phyloP scores from a whole-genome alignment of 2,888 invertebrate species.

The Pseudoips prasinana region DNA sequence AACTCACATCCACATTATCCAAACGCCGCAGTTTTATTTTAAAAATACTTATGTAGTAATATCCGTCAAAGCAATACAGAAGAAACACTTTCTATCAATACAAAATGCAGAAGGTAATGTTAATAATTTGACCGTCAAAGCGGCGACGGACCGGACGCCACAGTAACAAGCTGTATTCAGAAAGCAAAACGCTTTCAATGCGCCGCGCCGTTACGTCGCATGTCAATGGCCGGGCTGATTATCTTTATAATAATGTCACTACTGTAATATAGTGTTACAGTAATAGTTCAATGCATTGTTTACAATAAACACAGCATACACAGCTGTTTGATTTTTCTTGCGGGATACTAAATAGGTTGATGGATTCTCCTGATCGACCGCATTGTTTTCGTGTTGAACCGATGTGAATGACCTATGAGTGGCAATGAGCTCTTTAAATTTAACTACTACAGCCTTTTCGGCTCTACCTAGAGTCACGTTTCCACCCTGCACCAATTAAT shows the following conservation, averaged over 20 bases:
- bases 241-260: too few relatives aligned
- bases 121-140: constrained; percentile 45
- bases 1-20: too few relatives aligned
- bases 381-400: not conserved
- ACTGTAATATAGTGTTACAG: too few relatives aligned
- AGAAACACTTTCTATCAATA: constrained; percentile 48
- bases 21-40: too few relatives aligned
- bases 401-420: not conserved
- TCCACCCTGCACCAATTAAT: too few relatives aligned
- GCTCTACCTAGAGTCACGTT: too few relatives aligned
- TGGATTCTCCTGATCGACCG: not conserved
- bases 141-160: constrained; percentile 8
- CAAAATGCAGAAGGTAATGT: constrained; percentile 40
- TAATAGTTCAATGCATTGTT: not conserved
- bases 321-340: not conserved
- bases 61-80: constrained; percentile 11
- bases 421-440: too few relatives aligned
- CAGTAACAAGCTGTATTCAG: constrained; percentile 43
- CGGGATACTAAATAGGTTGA: not conserved
- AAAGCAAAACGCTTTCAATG: constrained; percentile 74
- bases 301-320: not conserved
- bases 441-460: too few relatives aligned
- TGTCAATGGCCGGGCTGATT: constrained; percentile 45
- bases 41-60: not conserved
- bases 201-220: constrained; percentile 38